Percentiles rank a stretch among this genome's conserved stretches.
Evolutionary conservation across 2,888 invertebrate species (phyloP).

Genomic region (Caenorhabditis sinica): DNA sequence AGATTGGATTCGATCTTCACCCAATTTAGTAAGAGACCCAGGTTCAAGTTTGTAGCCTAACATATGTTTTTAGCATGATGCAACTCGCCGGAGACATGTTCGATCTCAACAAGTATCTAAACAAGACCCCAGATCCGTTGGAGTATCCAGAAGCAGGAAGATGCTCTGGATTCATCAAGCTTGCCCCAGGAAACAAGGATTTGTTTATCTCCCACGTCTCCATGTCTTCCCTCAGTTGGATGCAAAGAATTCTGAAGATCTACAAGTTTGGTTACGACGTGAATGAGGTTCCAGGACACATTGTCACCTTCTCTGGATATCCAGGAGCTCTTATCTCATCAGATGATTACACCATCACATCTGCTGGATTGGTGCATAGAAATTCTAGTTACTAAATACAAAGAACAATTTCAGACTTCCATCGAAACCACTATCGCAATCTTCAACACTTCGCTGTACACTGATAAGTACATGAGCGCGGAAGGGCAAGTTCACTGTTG

Average conservation of each 20-base stretch:
- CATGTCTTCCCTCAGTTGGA: slow-evolving; percentile 82
- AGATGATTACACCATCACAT: slow-evolving; percentile 83
- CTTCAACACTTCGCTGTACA: slow-evolving; percentile 88
- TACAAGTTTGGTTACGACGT: slow-evolving; percentile 88
- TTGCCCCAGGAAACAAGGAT: slow-evolving; percentile 79
- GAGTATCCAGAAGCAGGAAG: slow-evolving; percentile 77
- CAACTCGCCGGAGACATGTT: slow-evolving; percentile 82
- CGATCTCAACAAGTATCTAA: slow-evolving; percentile 80
- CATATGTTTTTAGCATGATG: slow-evolving; percentile 78
- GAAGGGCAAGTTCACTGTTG: slow-evolving; percentile 87
- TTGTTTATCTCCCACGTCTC: slow-evolving; percentile 82
- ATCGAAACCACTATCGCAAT: slow-evolving; percentile 91
- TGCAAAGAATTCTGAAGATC: slow-evolving; percentile 82
- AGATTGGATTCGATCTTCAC: slow-evolving; percentile 78
- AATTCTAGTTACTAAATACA: background rate
- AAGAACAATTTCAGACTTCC: slow-evolving; percentile 85
- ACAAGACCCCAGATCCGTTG: slow-evolving; percentile 78
- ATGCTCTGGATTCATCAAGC: slow-evolving; percentile 82
- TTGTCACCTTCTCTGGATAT: slow-evolving; percentile 83
- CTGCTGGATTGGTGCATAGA: slow-evolving; percentile 77
- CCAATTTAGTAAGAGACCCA: slow-evolving; percentile 73
- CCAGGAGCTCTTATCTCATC: slow-evolving; percentile 83
- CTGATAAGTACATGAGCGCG: slow-evolving; percentile 87
- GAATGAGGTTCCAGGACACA: slow-evolving; percentile 84
- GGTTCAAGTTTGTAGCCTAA: no score